phyloP scores from a whole-genome alignment of 1,140 invertebrate genomes.

The Bradysia coprophila region DNA sequence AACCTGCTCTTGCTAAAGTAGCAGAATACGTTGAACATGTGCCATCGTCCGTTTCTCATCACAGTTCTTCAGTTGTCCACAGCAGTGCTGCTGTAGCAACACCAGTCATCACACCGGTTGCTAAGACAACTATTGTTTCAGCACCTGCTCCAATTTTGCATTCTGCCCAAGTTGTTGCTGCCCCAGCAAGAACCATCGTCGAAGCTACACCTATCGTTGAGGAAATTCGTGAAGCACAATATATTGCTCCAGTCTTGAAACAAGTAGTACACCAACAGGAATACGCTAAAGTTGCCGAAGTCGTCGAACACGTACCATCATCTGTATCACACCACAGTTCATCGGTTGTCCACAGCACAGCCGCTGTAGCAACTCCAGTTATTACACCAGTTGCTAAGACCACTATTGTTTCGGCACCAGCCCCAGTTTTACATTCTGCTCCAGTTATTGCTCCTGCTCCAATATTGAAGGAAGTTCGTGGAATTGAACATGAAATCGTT shows the following conservation, averaged over 20 bases:
- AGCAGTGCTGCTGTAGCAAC: conserved; percentile 2
- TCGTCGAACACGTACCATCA: conserved; percentile 6
- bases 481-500: too few species aligned
- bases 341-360: conserved; percentile 2
- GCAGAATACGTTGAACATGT: too few species aligned
- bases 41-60: conserved; percentile 17
- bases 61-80: conserved; percentile 10
- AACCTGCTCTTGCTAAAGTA: too few species aligned
- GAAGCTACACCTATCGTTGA: too few species aligned
- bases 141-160: conserved; percentile 12
- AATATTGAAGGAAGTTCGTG: too few species aligned
- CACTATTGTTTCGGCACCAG: conserved; percentile 8
- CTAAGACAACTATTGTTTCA: conserved; percentile 13
- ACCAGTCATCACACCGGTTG: conserved; percentile 17
- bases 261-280: too few species aligned
- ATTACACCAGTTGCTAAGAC: conserved; percentile 17
- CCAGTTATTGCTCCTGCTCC: conserved; percentile 12
- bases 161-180: conserved; percentile 8
- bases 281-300: conserved; percentile 1
- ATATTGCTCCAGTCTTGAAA: not conserved
- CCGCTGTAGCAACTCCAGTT: conserved; percentile 11
- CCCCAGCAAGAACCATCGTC: too few species aligned
- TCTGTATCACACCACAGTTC: conserved; percentile 19
- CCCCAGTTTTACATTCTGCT: too few species aligned
- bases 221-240: too few species aligned